A percentile compares a stretch with the other conserved stretches of the same genome.
phyloP scores from a whole-genome alignment of 2,888 invertebrate genomes.

The Macaria notata region DNA sequence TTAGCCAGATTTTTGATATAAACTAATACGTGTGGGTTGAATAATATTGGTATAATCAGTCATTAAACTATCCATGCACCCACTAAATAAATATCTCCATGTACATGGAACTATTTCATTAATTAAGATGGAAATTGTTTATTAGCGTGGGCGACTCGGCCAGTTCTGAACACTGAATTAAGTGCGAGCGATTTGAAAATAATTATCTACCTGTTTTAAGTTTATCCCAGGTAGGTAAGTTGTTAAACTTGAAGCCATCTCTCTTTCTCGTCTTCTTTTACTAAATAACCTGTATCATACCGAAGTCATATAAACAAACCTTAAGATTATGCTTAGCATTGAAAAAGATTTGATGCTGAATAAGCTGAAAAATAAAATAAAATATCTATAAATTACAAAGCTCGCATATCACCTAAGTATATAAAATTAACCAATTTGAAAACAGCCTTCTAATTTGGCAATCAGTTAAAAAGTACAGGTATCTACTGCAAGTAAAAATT shows the following conservation, averaged over 20 bases:
- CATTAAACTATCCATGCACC: slow-evolving; percentile 34
- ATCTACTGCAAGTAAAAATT: neutral
- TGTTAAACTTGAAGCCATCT: no score
- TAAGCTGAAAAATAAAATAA: no score
- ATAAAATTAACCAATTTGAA: no score
- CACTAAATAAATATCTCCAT: slow-evolving; percentile 32
- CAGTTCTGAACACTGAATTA: slow-evolving; percentile 52
- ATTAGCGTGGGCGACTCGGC: slow-evolving; percentile 57
- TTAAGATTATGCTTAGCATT: no score
- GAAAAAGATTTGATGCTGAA: no score
- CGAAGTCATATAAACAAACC: no score
- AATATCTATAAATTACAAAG: no score
- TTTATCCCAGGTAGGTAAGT: slow-evolving; percentile 34
- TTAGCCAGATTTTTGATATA: slow-evolving; percentile 9
- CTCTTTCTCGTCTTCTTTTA: no score
- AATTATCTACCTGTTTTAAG: slow-evolving; percentile 45
- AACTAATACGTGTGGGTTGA: slow-evolving; percentile 29
- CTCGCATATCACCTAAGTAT: no score
- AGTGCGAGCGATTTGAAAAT: slow-evolving; percentile 49
- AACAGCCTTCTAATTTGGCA: no score
- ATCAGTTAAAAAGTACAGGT: no score
- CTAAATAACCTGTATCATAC: no score
- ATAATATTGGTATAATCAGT: slow-evolving; percentile 24
- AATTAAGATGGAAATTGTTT: slow-evolving; percentile 61
- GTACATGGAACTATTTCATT: slow-evolving; percentile 51